These are phyloP conservation scores for Lycorma delicatula DNA, from an alignment of 1,140 invertebrate species.

Conservation along the genomic window DNA sequence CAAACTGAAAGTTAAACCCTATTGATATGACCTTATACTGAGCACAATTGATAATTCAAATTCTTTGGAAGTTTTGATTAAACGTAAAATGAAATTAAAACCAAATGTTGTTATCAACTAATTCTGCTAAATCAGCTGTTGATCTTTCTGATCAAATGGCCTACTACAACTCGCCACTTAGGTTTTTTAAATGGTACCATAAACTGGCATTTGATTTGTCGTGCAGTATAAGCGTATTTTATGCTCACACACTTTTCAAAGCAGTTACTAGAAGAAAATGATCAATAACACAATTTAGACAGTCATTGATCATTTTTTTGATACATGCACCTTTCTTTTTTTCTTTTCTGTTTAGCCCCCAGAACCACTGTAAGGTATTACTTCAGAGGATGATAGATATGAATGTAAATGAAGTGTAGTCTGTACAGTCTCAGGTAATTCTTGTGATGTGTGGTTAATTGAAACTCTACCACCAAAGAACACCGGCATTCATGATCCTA, in stretches of 20 bases:
- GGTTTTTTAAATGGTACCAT: not conserved
- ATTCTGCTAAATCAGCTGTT: not conserved
- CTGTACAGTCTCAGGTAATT: too few relatives aligned
- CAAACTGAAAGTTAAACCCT: not conserved
- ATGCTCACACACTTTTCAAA: constrained; percentile 1
- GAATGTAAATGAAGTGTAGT: too few relatives aligned
- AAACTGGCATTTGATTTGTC: not conserved
- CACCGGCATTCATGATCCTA: too few relatives aligned
- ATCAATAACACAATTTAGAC: not conserved
- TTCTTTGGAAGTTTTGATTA: not conserved
- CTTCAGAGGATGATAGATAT: too few relatives aligned
- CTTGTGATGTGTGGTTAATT: too few relatives aligned
- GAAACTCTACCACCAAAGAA: too few relatives aligned
- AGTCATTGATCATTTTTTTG: not conserved
- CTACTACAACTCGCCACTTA: not conserved
- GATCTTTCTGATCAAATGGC: constrained; percentile 2
- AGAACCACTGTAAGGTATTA: too few relatives aligned
- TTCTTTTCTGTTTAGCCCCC: too few relatives aligned
- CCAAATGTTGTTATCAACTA: not conserved
- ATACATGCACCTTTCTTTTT: not conserved
- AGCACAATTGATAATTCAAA: not conserved
- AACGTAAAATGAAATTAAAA: not conserved
- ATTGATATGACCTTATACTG: not conserved
- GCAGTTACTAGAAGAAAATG: not conserved
- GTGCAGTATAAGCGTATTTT: not conserved